These are phyloP conservation scores for Fragum fragum DNA, from an alignment of 2,888 invertebrate species.

Conservation along the genomic window DNA sequence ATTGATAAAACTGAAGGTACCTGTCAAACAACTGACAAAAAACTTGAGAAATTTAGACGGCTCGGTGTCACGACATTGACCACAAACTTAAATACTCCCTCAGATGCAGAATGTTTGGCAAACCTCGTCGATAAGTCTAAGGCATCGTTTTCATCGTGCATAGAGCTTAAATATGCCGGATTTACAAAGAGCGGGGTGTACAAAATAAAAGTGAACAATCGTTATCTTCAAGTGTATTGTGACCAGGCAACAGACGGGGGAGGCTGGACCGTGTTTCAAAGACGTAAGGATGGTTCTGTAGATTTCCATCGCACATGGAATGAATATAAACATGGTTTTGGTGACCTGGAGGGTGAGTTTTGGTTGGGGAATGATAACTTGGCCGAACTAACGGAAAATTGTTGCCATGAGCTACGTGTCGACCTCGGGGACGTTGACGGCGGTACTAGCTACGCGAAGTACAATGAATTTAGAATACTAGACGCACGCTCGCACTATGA, in stretches of 20 bases:
- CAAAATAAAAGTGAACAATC: background rate
- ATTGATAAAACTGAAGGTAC: too few relatives aligned
- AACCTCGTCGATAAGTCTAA: too few relatives aligned
- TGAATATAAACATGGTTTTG: background rate
- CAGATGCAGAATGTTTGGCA: too few relatives aligned
- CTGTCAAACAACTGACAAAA: too few relatives aligned
- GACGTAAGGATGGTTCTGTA: background rate
- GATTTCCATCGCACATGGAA: background rate
- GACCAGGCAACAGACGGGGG: background rate
- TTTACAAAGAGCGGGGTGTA: background rate
- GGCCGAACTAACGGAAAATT: background rate
- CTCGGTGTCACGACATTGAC: background rate
- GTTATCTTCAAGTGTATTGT: background rate
- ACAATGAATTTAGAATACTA: background rate
- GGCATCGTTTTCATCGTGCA: background rate
- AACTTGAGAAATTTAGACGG: too few relatives aligned
- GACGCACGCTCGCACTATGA: background rate
- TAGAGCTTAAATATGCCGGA: background rate
- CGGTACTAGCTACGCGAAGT: background rate
- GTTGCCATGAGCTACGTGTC: background rate
- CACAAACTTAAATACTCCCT: background rate
- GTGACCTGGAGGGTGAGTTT: background rate
- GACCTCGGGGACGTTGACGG: background rate
- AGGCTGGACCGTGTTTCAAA: background rate
- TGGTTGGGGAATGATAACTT: background rate